These are phyloP conservation scores for Drosophila mercatorum DNA, from an alignment of 2,888 invertebrate genomes.

Conservation along the genomic window DNA sequence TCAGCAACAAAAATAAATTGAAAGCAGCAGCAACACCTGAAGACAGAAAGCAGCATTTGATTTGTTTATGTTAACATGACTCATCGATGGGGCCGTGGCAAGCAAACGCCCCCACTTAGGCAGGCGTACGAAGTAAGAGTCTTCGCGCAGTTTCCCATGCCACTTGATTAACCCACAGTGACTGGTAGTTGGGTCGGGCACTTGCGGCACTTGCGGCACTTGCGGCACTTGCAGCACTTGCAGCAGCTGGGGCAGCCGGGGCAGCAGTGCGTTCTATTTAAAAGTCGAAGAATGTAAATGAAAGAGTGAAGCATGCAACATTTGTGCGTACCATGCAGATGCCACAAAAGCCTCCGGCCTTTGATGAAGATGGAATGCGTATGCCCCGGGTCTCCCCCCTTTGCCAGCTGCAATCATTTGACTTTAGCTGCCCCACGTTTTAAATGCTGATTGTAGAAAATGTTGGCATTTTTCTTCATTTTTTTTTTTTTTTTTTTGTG, in stretches of 20 bases:
- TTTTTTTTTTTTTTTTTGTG: slow-evolving; percentile 10
- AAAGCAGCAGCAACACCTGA: slow-evolving; percentile 62
- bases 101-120: slow-evolving; percentile 49
- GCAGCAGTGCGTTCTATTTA: slow-evolving; percentile 54
- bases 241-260: slow-evolving; percentile 34
- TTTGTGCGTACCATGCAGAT: slow-evolving; percentile 56
- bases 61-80: slow-evolving; percentile 69
- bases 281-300: slow-evolving; percentile 48
- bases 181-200: slow-evolving; percentile 34
- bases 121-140: slow-evolving; percentile 16
- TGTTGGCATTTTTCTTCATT: slow-evolving; percentile 53
- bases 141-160: slow-evolving; percentile 66
- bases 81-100: slow-evolving; percentile 62
- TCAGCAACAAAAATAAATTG: slow-evolving; percentile 47
- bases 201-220: slow-evolving; percentile 36
- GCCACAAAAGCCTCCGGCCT: slow-evolving; percentile 54
- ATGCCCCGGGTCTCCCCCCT: slow-evolving; percentile 14
- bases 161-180: slow-evolving; percentile 73
- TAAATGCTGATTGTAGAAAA: slow-evolving; percentile 68
- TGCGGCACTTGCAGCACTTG: slow-evolving; percentile 23
- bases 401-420: slow-evolving; percentile 74
- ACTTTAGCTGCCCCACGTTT: slow-evolving; percentile 60
- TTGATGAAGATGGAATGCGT: slow-evolving; percentile 76
- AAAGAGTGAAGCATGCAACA: slow-evolving; percentile 63
- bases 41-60: slow-evolving; percentile 34